phyloP scores from a whole-genome alignment of 1,140 invertebrate species.

The Triops longicaudatus region DNA sequence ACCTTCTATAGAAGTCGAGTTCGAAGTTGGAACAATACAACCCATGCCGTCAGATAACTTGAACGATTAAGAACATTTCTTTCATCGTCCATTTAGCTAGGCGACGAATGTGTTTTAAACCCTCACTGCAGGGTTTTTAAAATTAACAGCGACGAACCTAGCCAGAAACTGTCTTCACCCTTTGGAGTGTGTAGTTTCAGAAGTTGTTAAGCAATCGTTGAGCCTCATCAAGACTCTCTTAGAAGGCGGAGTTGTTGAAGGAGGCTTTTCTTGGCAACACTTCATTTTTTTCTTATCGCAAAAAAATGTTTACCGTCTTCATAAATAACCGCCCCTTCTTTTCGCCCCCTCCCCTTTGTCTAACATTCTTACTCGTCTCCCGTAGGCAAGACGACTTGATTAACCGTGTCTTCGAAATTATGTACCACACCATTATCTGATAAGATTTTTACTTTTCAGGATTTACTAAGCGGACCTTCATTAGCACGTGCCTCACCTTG shows the following conservation, averaged over 20 bases:
- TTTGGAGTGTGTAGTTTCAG: background rate
- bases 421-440: constrained; percentile 5
- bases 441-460: background rate
- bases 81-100: no score
- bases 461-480: background rate
- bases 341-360: background rate
- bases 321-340: constrained; percentile 6
- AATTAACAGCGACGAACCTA: background rate
- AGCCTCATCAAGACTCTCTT: background rate
- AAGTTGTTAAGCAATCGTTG: constrained; percentile 12
- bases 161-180: background rate
- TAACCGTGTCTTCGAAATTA: constrained; percentile 12
- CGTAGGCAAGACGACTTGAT: background rate
- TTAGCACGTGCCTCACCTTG: background rate
- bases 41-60: no score
- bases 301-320: constrained; percentile 6
- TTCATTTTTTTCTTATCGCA: background rate
- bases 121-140: background rate
- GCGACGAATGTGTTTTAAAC: no score
- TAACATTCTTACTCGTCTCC: background rate
- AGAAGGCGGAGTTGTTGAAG: background rate
- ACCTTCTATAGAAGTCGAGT: no score
- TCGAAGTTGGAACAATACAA: no score
- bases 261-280: background rate
- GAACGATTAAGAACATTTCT: no score